A percentile compares a stretch with the other conserved stretches of the same genome.
Evolutionary conservation across 2,797 vertebrate genomes (phyloP).

Genomic region (Alosa sapidissima): DNA sequence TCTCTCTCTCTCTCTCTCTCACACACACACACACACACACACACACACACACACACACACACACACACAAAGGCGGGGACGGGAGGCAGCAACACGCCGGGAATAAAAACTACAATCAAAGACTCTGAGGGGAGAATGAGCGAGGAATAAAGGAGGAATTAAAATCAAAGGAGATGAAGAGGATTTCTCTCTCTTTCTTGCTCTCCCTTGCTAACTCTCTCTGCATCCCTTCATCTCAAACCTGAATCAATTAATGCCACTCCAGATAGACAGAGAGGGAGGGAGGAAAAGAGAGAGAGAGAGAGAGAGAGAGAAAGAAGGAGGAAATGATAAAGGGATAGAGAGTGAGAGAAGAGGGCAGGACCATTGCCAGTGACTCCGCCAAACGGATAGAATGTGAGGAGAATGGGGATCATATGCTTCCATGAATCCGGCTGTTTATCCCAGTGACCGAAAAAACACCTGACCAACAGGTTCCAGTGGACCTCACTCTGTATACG

Average conservation of each 20-base stretch:
- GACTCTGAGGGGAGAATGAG: conserved; percentile 21
- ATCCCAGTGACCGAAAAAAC: background rate
- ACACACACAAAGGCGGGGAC: conserved; percentile 33
- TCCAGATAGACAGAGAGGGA: conserved; percentile 36
- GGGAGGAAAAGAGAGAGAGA: conserved; percentile 22
- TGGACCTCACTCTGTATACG: background rate
- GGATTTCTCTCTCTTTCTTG: conserved; percentile 29
- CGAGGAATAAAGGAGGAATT: conserved; percentile 40
- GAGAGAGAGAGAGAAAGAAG: conserved; percentile 8
- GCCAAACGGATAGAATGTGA: conserved; percentile 52
- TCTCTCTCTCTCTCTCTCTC: background rate
- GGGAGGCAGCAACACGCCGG: conserved; percentile 33
- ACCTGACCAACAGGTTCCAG: background rate
- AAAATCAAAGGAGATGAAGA: conserved; percentile 43
- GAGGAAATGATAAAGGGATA: background rate
- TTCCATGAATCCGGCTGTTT: conserved; percentile 40
- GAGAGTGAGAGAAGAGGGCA: conserved; percentile 29
- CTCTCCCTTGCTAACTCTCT: background rate
- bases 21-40: conserved; percentile 31
- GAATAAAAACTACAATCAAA: conserved; percentile 46
- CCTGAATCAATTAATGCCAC: conserved; percentile 49
- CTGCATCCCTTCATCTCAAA: conserved; percentile 41
- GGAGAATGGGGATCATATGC: conserved; percentile 55
- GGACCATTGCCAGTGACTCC: conserved; percentile 37
- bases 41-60: conserved; percentile 35